Conservation (phyloP, 2,888 invertebrate genomes). For the Imbricaverruca yamaguchii region DNA sequence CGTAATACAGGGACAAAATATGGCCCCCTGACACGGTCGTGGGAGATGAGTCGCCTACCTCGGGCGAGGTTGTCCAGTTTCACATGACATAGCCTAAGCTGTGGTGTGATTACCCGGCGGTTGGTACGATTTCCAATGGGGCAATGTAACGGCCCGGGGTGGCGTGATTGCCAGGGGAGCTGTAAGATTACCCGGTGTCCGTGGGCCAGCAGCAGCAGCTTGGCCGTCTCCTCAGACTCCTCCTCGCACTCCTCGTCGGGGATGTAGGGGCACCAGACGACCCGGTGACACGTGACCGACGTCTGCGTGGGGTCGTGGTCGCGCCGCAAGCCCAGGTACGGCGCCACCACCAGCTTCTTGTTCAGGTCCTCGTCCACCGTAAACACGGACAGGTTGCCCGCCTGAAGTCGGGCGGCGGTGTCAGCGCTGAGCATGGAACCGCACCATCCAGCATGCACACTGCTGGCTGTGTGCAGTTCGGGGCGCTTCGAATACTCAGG, state of each 20-base stretch:
- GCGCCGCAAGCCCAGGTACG: slow-evolving; percentile 54
- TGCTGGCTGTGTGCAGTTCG: too few species aligned
- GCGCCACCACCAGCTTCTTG: slow-evolving; percentile 22
- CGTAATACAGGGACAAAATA: too few species aligned
- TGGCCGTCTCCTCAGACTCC: slow-evolving; percentile 42
- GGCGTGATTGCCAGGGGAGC: too few species aligned
- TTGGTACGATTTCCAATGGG: too few species aligned
- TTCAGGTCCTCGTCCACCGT: slow-evolving; percentile 47
- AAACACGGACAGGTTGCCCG: slow-evolving; percentile 73
- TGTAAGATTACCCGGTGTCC: neutral
- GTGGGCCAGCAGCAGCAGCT: slow-evolving; percentile 32
- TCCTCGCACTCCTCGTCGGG: slow-evolving; percentile 51
- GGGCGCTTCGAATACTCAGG: too few species aligned
- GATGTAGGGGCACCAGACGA: slow-evolving; percentile 91
- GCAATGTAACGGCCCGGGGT: too few species aligned
- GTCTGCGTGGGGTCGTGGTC: slow-evolving; percentile 47
- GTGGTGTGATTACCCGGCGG: too few species aligned
- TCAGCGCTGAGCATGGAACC: neutral
- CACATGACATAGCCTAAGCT: too few species aligned
- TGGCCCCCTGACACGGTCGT: too few species aligned
- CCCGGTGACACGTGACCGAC: slow-evolving; percentile 53
- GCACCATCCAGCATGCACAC: too few species aligned
- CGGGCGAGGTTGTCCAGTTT: too few species aligned
- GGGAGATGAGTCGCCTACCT: too few species aligned
- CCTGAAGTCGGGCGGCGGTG: slow-evolving; percentile 44